Conservation (phyloP, 1,140 invertebrate species). For the Babylonia areolata region DNA sequence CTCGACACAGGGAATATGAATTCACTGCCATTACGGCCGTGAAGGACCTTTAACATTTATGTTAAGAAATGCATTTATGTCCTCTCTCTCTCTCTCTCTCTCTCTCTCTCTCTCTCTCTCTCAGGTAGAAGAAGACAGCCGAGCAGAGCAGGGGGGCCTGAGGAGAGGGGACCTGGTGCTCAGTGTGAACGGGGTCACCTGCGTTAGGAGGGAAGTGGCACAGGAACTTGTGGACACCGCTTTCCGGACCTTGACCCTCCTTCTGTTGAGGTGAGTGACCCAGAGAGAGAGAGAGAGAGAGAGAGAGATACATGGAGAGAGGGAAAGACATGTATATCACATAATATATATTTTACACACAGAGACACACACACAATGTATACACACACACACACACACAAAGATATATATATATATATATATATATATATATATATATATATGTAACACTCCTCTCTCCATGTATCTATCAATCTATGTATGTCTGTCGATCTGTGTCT, state of each 20-base stretch:
- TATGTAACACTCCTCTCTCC: not conserved
- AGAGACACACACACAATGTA: too few species aligned
- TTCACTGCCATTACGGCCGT: too few species aligned
- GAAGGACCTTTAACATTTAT: too few species aligned
- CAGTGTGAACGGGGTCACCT: constrained; percentile 46
- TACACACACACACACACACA: too few species aligned
- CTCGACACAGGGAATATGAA: too few species aligned
- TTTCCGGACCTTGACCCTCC: constrained; percentile 45
- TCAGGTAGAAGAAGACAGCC: constrained; percentile 26
- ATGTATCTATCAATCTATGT: not conserved
- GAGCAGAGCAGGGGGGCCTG: constrained; percentile 1
- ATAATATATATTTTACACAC: too few species aligned
- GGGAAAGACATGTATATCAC: too few species aligned
- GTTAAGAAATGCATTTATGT: too few species aligned
- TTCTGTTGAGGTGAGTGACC: constrained; percentile 42
- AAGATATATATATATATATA: too few species aligned
- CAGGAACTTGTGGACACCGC: constrained; percentile 41
- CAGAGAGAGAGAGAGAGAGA: not conserved
- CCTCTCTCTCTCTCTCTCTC: too few species aligned
- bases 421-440: too few species aligned
- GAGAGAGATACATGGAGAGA: not conserved
- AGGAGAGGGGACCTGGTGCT: constrained; percentile 42
- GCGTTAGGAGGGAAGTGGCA: constrained; percentile 28
- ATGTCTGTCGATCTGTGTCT: not conserved
- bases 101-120: too few species aligned